Base-by-base conservation (phyloP, 2,888 invertebrate genomes). In the Eupithecia exiguata region DNA sequence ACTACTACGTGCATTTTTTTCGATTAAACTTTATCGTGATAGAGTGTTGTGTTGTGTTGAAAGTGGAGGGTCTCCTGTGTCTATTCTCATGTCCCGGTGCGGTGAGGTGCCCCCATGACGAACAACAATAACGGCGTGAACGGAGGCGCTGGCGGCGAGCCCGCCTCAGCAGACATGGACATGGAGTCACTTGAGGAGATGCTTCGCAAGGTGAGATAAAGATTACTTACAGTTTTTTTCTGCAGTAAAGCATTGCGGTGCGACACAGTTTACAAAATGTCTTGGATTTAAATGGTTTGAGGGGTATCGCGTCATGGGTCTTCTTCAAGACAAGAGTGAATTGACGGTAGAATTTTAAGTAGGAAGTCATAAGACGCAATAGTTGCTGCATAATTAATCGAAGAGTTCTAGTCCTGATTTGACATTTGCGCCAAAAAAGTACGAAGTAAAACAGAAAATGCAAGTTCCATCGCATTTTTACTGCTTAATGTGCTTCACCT, bases 171-270 rank as follows among this genome's bases (percentile, higher is more conserved):
- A 91, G 96, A 96, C 91, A 96, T 96, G 95, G 97, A 97, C 87
- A 96, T 96, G 95, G 97, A 97, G 87, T 96, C 97, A 84, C 95
- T 97, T 84, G 97, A 97, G 90, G 97, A 97, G 92, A 96, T 97
- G 96, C 95, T 97, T 88, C 95, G 96, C 88, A 97, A 97, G 97
- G 97, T 97, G 95, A 95, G 89, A 58, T 35, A 14, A 14, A 46
- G 2, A 38, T n/a, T 61, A 49, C 25, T 49, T 53, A 43, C n/a
- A 58, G 68, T 76, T 78, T 72, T 74, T 78, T 79, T 25, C 30
- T 30, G 4, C 30, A 30, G 18, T 6, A 0, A 18, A 46, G 1
- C 46, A 18, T 3, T 5, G 14, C 40, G 14, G 1, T 43, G 40
- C 40, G 14, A 43, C 14, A 7, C 40, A 38, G 6, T 38, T 7